phyloP scores from a whole-genome alignment of 2,797 vertebrate species.

The Argentina silus region DNA sequence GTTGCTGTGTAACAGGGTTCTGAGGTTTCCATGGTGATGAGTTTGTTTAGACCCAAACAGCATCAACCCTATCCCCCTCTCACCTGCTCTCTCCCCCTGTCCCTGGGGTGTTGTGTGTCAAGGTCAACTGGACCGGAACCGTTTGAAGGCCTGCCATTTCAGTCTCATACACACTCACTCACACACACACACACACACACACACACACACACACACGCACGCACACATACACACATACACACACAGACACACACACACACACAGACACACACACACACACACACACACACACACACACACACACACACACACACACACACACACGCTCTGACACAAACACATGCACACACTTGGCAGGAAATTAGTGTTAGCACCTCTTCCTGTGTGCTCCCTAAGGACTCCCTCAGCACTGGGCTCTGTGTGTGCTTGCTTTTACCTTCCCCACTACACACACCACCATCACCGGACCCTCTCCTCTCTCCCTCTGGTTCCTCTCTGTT shows the following conservation, averaged over 20 bases:
- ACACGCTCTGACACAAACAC: not conserved
- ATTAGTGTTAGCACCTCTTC: slow-evolving; percentile 82
- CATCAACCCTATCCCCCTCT: slow-evolving; percentile 51
- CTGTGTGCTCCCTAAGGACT: slow-evolving; percentile 59
- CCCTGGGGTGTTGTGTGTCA: slow-evolving; percentile 36
- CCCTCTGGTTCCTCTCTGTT: not conserved
- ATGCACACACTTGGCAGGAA: slow-evolving; percentile 71
- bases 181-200: slow-evolving; percentile 5
- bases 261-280: not conserved
- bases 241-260: no score
- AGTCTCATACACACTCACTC: slow-evolving; percentile 49
- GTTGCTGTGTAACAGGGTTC: slow-evolving; percentile 55
- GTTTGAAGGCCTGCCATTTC: slow-evolving; percentile 58
- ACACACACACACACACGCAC: not conserved
- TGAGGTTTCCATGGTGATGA: slow-evolving; percentile 65
- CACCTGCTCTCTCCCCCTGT: slow-evolving; percentile 24
- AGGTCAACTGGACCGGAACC: slow-evolving; percentile 52
- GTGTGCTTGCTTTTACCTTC: slow-evolving; percentile 45
- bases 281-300: not conserved
- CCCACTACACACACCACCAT: slow-evolving; percentile 35
- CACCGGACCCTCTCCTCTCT: slow-evolving; percentile 25
- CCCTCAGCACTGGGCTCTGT: slow-evolving; percentile 28
- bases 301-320: slow-evolving; percentile 2
- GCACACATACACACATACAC: not conserved
- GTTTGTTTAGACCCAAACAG: slow-evolving; percentile 67